Conservation (phyloP, 2,797 vertebrate species). For the Choloepus didactylus region DNA sequence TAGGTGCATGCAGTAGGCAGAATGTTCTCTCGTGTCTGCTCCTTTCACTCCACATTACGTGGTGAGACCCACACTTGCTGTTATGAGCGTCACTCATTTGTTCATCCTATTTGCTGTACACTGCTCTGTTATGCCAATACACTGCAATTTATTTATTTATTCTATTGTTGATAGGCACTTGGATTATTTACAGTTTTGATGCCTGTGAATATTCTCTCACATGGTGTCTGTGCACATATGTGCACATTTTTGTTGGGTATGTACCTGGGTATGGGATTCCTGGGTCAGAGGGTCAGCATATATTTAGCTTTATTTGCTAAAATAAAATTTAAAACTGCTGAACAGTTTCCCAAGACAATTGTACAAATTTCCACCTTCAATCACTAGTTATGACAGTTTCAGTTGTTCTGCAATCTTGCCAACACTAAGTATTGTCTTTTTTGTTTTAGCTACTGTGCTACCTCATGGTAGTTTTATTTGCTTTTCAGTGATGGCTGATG, state of each 20-base stretch:
- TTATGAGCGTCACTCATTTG: rapidly evolving
- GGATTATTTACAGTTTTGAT: neutral
- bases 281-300: neutral
- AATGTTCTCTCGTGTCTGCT: neutral
- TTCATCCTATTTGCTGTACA: too few species aligned
- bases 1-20: rapidly evolving
- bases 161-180: neutral
- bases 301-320: neutral
- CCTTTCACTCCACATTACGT: rapidly evolving
- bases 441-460: too few species aligned
- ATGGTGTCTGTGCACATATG: rapidly evolving
- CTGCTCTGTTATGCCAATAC: rapidly evolving
- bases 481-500: rapidly evolving
- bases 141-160: too few species aligned
- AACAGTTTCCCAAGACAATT: neutral
- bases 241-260: rapidly evolving
- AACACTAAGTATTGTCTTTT: rapidly evolving
- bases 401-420: rapidly evolving
- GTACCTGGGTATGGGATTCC: neutral
- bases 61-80: rapidly evolving
- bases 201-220: neutral
- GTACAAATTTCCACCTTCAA: too few species aligned
- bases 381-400: neutral
- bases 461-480: neutral
- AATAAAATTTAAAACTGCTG: too few species aligned